Evolutionary conservation across 2,113 vertebrate genomes (phyloP), one percentile per base, ranked within the genome.

Genomic region (Cephalopholis sonnerati): DNA sequence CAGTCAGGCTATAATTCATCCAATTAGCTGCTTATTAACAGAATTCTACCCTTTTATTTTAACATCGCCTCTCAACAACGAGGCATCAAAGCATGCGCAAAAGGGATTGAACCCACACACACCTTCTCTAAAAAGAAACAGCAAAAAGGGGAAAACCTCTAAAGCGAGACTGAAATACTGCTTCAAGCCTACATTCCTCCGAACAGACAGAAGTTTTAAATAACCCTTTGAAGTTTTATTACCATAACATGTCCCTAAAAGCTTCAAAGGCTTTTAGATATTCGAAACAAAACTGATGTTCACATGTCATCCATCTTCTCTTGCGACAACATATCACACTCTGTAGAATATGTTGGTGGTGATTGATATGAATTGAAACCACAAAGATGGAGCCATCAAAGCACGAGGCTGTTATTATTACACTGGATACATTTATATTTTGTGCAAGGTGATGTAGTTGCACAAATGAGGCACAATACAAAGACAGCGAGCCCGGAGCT

Each of bases 151-250:
- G 41, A 44, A 44, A 12, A 44, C 9, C 41, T 44, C 41, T 44
- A 3, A 4, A 6, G 46, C 2, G 15, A 24, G 24, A 15, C 2
- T 10, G 20, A 44, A 66, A 25, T 6, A 0, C 36, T n/a, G 63
- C 7, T 44, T 63, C 32, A 27, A 48, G 48, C 17, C 54, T 27
- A 8, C 41, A 7, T 25, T 2, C 0, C 66, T 67, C 11, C 68
- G 36, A 66, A 78, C 62, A 65, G 44, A 74, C 68, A 32, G 8
- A 22, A 46, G 32, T 53, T 67, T 2, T 29, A 72, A 66, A 24
- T 24, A 51, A 44, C 41, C 41, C 41, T 44, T 44, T 44, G 41
- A 44, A 44, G 41, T 44, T 11, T 44, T 44, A 44, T 12, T 44
- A 12, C 41, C 41, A 44, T 44, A 44, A 44, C 41, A 44, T 44